These are phyloP conservation scores for Macheiramphus alcinus DNA, from an alignment of 2,113 vertebrate genomes.

Conservation along the genomic window DNA sequence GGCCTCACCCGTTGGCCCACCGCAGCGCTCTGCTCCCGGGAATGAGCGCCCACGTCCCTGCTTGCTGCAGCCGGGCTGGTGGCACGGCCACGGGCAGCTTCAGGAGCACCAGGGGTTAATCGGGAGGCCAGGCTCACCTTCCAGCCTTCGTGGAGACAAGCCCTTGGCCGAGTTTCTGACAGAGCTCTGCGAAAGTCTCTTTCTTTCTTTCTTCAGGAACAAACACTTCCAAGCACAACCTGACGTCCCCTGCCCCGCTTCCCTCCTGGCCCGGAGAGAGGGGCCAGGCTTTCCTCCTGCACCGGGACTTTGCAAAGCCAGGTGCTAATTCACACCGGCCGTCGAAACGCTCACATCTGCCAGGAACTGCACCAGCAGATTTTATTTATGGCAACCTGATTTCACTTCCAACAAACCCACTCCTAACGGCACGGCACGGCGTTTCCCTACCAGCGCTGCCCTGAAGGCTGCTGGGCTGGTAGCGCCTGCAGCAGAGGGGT, in stretches of 20 bases:
- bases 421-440: fast-evolving
- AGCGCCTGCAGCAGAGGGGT: not conserved
- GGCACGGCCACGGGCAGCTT: not conserved
- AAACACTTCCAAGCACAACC: not conserved
- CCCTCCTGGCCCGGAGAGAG: not conserved
- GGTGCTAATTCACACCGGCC: not conserved
- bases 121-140: not conserved
- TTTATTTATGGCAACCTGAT: not conserved
- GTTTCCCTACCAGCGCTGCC: not conserved
- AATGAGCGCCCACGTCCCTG: fast-evolving
- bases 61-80: not conserved
- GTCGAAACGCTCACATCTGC: not conserved
- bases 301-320: not conserved
- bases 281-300: not conserved
- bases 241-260: not conserved
- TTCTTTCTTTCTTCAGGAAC: not conserved
- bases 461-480: not conserved
- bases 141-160: not conserved
- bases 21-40: not conserved
- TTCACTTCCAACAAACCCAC: not conserved
- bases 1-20: not conserved
- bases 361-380: not conserved
- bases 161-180: not conserved
- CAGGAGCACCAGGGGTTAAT: not conserved
- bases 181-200: not conserved